Evolutionary conservation across 2,113 vertebrate species (phyloP).

Genomic region (Periophthalmodon schlosseri): DNA sequence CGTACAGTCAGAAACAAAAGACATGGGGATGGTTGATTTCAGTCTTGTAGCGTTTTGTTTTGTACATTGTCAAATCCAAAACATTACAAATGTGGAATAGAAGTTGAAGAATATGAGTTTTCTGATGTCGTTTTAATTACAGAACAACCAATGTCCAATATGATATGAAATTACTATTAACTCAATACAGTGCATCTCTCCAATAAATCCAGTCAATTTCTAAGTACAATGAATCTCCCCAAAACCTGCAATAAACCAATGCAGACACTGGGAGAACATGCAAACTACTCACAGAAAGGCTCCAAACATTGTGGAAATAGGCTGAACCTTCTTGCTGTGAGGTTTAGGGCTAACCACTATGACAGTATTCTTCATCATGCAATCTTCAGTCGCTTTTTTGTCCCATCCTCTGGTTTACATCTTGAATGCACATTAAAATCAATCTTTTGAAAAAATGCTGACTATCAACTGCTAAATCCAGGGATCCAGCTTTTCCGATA

Average conservation of each 20-base stretch:
- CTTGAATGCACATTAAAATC: too few relatives aligned
- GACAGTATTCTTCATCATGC: too few relatives aligned
- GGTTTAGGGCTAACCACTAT: too few relatives aligned
- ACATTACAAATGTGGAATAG: not conserved
- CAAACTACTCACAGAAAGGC: too few relatives aligned
- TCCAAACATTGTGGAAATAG: too few relatives aligned
- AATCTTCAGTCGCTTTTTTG: too few relatives aligned
- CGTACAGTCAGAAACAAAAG: conserved; percentile 20
- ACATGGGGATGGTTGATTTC: not conserved
- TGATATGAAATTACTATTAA: not conserved
- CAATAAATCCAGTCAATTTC: not conserved
- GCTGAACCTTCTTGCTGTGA: too few relatives aligned
- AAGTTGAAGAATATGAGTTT: not conserved
- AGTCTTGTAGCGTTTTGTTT: not conserved
- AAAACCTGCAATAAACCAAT: not conserved
- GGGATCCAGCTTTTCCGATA: too few relatives aligned
- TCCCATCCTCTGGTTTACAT: too few relatives aligned
- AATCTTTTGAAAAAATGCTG: too few relatives aligned
- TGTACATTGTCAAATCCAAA: not conserved
- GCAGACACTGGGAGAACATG: not conserved
- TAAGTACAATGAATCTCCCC: too few relatives aligned
- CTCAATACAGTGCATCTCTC: not conserved
- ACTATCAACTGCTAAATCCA: too few relatives aligned
- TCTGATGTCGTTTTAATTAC: not conserved
- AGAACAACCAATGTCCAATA: not conserved